Evolutionary conservation across 2,888 invertebrate genomes (phyloP).

Genomic region (Caenorhabditis afra): DNA sequence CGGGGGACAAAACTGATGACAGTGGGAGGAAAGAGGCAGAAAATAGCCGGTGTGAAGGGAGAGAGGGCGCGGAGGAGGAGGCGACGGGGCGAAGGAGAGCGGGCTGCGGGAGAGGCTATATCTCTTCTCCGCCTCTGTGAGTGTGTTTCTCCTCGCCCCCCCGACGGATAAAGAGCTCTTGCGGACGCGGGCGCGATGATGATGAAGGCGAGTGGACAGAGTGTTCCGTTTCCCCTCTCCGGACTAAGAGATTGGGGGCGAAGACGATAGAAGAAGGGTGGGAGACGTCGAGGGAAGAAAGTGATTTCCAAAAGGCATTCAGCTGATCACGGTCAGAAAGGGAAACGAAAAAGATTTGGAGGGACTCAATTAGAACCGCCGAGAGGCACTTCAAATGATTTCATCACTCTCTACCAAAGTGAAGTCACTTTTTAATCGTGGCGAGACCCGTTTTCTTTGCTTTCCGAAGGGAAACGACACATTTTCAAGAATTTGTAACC

Average conservation of each 20-base stretch:
- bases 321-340: no score
- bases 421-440: no score
- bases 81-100: slow-evolving; percentile 6
- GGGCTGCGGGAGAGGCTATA: neutral
- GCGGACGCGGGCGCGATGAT: slow-evolving; percentile 7
- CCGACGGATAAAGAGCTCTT: slow-evolving; percentile 41
- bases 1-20: slow-evolving; percentile 45
- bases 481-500: no score
- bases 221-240: no score
- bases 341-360: no score
- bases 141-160: slow-evolving; percentile 30
- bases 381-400: no score
- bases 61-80: slow-evolving; percentile 20
- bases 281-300: neutral
- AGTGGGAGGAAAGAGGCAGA: slow-evolving; percentile 11
- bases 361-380: no score
- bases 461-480: no score
- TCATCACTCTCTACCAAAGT: no score
- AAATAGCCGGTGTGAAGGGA: neutral
- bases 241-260: no score
- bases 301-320: no score
- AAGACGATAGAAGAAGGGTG: neutral
- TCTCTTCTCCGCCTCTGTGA: slow-evolving; percentile 21
- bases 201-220: slow-evolving; percentile 12
- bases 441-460: no score